Evolutionary conservation across 2,797 vertebrate genomes (phyloP), one percentile per base, ranked within the genome.

Genomic region (Selene dorsalis): DNA sequence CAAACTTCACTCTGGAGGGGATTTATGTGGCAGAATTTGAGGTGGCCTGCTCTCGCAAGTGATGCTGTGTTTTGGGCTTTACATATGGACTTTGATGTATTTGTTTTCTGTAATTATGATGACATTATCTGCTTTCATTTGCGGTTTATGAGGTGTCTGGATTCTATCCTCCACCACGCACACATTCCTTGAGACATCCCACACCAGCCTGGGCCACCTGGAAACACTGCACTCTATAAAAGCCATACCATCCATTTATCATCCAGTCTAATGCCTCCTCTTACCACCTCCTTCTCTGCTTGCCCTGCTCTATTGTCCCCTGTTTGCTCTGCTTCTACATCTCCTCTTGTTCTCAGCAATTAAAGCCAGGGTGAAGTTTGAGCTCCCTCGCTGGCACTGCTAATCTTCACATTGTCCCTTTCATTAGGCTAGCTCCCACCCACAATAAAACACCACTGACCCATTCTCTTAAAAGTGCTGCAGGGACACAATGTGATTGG

Each of bases 401-500:
- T 95, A 94, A 95, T 95, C 94, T 96, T 93, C 82, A 65, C 86
- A 95, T 96, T 97, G 95, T 96, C 92, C 93, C 94, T 95, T 96
- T 96, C 95, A 96, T 96, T 95, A 95, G 93, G 90, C 92, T 93
- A 95, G 95, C 94, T 94, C 95, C 94, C 74, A 24, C 91, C 93
- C 88, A 94, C 94, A 95, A 95, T 95, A 91, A 91, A 95, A 92
- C 93, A 89, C 90, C 92, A 89, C 92, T 93, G 95, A 95, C 94
- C 95, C 93, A 91, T 94, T 95, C 93, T 94, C 80, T 95, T 91
- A 84, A 92, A 94, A 95, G 91, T 91, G 85, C 89, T 87, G 81
- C 79, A 89, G 94, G 92, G 92, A 89, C 93, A 93, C 88, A 93
- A 93, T 94, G 94, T 94, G 93, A 96, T 95, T 92, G 94, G 91